Percentiles rank a stretch among this genome's conserved stretches.
Evolutionary conservation across 2,113 vertebrate species (phyloP).

Genomic region (Ceuthmochares aereus): DNA sequence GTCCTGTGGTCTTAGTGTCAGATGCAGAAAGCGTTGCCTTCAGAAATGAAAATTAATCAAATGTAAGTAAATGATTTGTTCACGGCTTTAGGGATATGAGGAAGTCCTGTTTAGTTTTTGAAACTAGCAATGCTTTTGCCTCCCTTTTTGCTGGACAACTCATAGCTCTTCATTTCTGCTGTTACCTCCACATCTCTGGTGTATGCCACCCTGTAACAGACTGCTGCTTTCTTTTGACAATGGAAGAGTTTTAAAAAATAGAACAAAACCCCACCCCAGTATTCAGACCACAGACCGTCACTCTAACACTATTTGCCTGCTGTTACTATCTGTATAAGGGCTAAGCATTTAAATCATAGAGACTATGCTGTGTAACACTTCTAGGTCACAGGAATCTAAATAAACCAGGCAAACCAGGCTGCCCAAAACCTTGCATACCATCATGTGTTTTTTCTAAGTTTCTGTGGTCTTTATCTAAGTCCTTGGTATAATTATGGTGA

Average conservation of each 20-base stretch:
- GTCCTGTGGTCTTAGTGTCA: neutral
- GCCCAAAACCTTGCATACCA: neutral
- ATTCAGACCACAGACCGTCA: neutral
- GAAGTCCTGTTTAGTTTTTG: neutral
- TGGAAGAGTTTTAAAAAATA: neutral
- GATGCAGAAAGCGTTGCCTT: neutral
- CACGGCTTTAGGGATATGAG: neutral
- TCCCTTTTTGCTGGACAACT: neutral
- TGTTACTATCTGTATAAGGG: accelerated
- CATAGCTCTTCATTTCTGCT: neutral
- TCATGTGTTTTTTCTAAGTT: neutral
- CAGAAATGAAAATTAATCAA: neutral
- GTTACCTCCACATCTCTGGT: neutral
- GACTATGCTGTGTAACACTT: neutral
- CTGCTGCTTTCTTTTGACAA: neutral
- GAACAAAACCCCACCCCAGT: neutral
- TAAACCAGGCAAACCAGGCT: neutral
- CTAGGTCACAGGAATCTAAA: neutral
- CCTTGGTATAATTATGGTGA: neutral
- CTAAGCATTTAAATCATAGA: neutral
- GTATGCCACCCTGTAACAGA: neutral
- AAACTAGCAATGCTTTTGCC: neutral
- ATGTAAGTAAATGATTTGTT: neutral
- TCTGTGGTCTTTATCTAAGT: neutral
- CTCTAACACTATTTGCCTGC: neutral